These are phyloP conservation scores for Hucho hucho DNA, from an alignment of 2,113 vertebrate genomes.

Conservation along the genomic window DNA sequence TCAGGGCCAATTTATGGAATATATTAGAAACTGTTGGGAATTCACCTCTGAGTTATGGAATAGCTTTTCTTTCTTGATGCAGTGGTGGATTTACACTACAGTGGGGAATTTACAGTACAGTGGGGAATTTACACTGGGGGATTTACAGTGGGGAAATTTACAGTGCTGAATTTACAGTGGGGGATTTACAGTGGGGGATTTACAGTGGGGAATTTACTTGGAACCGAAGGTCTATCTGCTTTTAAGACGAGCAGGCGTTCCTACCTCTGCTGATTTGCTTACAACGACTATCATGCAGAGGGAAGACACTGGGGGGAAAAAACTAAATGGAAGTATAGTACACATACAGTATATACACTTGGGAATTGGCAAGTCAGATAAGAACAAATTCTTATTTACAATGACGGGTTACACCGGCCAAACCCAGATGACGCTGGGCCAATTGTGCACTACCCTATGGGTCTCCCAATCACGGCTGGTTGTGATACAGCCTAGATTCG, in stretches of 20 bases:
- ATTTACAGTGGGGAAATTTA: too few relatives aligned
- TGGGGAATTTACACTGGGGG: too few relatives aligned
- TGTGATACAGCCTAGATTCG: too few relatives aligned
- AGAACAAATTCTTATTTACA: too few relatives aligned
- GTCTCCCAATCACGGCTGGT: too few relatives aligned
- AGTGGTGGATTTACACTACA: too few relatives aligned
- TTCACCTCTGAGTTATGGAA: not conserved
- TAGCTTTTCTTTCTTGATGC: not conserved
- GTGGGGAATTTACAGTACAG: too few relatives aligned
- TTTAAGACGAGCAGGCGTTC: conserved; percentile 13
- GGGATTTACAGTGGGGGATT: too few relatives aligned
- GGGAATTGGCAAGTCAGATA: not conserved
- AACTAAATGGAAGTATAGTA: not conserved
- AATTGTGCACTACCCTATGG: too few relatives aligned
- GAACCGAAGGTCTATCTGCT: not conserved
- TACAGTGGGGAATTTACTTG: not conserved
- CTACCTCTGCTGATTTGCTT: not conserved
- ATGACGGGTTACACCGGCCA: too few relatives aligned
- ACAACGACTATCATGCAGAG: not conserved
- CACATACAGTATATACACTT: not conserved
- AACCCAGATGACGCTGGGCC: too few relatives aligned
- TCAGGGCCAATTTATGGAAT: conserved; percentile 15
- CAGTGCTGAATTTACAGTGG: too few relatives aligned
- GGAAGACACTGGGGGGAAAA: not conserved
- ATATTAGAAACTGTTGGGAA: not conserved